Evolutionary conservation across 2,888 invertebrate genomes (phyloP), one percentile per base, ranked within the genome.

Genomic region (Smittia aterrima): DNA sequence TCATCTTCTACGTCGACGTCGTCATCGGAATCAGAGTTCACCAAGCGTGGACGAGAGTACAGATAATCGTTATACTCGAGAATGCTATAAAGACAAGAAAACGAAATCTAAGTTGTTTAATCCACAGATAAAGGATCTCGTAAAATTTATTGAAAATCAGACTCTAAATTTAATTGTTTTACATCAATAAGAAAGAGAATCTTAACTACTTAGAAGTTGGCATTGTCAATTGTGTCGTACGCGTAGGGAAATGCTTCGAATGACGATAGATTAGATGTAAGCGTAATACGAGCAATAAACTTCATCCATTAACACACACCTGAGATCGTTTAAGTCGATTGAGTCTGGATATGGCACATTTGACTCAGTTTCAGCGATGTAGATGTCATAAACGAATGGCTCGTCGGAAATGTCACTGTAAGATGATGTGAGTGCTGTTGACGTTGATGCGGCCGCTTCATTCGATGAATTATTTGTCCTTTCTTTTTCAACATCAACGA

Each of bases 311-410:
- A 32, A 22, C 20, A 22, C 62, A 16, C n/a, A 72, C 72, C 72
- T 74, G 6, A 74, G 25, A 20, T 74, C 74, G 78, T 82, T 82
- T 1, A 75, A 16, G 54, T 76, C 75, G 75, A 81, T 79, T 76
- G 83, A 78, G 75, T 85, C 83, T 41, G 83, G 82, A 16, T 58
- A 16, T 11, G 20, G 32, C 6, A 40, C 11, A 20, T 9, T 7
- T 62, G 86, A 83, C 76, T 84, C 83, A 20, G 84, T 83, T 76
- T 83, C 83, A 9, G 86, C 86, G 78, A 87, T 86, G 81, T 89
- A 89, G 27, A 89, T 82, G 80, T 89, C 89, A 77, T 88, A 89
- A 6, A 89, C 89, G 79, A 85, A 89, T 71, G 81, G 80, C 54
- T 83, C 80, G 38, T 78, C 78, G 78, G 78, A 74, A 27, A 76